phyloP scores from a whole-genome alignment of 2,888 invertebrate genomes.

The Limnephilus lunatus region DNA sequence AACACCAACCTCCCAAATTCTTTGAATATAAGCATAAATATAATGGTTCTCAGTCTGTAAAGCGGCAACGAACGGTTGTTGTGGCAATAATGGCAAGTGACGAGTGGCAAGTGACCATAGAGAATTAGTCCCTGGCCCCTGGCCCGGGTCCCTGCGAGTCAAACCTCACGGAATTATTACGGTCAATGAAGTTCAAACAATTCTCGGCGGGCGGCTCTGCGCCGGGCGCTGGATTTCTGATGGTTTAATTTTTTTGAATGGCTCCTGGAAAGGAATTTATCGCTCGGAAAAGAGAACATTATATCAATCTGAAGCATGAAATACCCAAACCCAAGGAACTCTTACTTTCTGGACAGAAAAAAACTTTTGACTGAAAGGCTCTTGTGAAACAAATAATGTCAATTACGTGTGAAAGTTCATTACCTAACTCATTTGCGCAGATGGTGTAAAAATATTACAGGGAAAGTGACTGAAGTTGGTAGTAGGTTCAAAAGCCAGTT shows the following conservation, averaged over 20 bases:
- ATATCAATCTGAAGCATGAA: constrained; percentile 42
- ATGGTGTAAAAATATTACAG: not conserved
- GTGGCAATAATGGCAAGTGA: not conserved
- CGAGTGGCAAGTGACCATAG: not conserved
- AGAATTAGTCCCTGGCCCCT: not conserved
- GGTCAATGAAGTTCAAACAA: constrained; percentile 53
- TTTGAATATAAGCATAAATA: not conserved
- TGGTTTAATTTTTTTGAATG: constrained; percentile 50
- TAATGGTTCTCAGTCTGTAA: not conserved
- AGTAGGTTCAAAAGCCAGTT: not conserved
- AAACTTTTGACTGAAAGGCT: not conserved
- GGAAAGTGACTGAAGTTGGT: not conserved
- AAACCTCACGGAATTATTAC: constrained; percentile 42
- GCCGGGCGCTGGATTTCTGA: constrained; percentile 33
- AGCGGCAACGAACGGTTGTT: not conserved
- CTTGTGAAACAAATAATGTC: constrained; percentile 22
- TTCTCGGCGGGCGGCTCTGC: not conserved
- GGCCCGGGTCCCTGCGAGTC: not conserved
- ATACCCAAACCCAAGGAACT: not conserved
- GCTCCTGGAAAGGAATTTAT: constrained; percentile 39
- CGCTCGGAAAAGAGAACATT: constrained; percentile 42
- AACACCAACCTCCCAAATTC: too few relatives aligned
- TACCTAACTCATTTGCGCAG: constrained; percentile 14
- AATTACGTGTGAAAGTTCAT: constrained; percentile 19
- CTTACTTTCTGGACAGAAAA: not conserved